Evolutionary conservation across 2,113 vertebrate species (phyloP).

Genomic region (Theristicus caerulescens): DNA sequence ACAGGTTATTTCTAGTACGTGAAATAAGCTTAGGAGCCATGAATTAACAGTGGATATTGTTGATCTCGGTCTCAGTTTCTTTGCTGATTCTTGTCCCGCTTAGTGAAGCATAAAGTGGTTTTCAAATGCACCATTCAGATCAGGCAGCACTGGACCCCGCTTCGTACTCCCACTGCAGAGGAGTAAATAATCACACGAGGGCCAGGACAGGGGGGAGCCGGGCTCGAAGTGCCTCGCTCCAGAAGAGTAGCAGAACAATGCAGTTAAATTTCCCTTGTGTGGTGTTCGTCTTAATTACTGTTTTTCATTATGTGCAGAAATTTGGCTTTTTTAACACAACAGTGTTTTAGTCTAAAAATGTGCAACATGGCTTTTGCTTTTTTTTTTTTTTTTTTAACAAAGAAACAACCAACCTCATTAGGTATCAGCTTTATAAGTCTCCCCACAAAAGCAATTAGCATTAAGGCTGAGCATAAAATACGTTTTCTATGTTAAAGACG

Average conservation of each 20-base stretch:
- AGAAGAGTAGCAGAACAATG: neutral
- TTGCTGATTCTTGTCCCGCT: neutral
- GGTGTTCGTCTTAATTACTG: slow-evolving; percentile 13
- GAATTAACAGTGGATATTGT: neutral
- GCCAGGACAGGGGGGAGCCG: neutral
- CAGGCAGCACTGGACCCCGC: accelerated
- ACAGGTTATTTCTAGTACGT: neutral
- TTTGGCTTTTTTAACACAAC: neutral
- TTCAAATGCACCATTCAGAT: neutral
- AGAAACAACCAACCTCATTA: neutral
- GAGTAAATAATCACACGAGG: neutral
- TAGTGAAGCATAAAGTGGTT: neutral
- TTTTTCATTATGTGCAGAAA: neutral
- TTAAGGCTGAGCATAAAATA: neutral
- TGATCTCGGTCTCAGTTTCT: neutral
- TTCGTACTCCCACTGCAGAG: neutral
- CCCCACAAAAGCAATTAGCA: neutral
- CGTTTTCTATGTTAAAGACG: neutral
- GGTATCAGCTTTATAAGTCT: neutral
- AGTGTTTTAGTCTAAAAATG: neutral
- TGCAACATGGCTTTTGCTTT: neutral
- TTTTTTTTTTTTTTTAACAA: neutral
- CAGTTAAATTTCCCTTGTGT: neutral
- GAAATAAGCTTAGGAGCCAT: neutral
- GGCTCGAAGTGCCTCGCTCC: neutral